phyloP scores from a whole-genome alignment of 2,797 vertebrate genomes.

The Cyprinodon diabolis region DNA sequence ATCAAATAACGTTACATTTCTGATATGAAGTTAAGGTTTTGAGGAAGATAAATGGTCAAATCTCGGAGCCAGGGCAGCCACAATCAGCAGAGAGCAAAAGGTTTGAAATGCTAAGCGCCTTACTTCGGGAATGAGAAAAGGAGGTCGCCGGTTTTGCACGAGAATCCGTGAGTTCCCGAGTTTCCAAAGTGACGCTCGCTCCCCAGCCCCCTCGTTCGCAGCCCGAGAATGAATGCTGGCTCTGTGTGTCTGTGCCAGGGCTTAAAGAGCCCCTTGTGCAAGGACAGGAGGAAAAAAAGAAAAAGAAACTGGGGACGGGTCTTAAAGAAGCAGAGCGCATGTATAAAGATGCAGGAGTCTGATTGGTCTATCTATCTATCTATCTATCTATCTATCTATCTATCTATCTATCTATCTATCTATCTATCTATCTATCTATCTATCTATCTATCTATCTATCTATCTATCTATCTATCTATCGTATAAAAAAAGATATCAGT shows the following conservation, averaged over 20 bases:
- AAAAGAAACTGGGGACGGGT: constrained; percentile 40
- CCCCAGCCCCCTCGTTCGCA: constrained; percentile 77
- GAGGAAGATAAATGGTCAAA: constrained; percentile 4
- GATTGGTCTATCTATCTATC: constrained; percentile 61
- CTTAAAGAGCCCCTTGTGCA: constrained; percentile 86
- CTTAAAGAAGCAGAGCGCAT: constrained; percentile 78
- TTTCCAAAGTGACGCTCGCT: constrained; percentile 78
- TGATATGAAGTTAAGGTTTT: constrained; percentile 6
- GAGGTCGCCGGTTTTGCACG: constrained; percentile 75
- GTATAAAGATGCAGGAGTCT: constrained; percentile 7
- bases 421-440: constrained; percentile 25
- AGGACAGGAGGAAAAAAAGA: constrained; percentile 46
- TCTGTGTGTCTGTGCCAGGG: constrained; percentile 78
- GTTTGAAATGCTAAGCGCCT: constrained; percentile 69
- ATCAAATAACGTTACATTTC: constrained; percentile 12
- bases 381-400: constrained; percentile 25
- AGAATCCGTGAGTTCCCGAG: constrained; percentile 77
- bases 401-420: constrained; percentile 22
- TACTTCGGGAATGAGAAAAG: constrained; percentile 80
- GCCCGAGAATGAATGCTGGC: constrained; percentile 82
- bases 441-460: constrained; percentile 17
- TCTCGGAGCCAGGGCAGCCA: constrained; percentile 29
- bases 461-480: constrained; percentile 12
- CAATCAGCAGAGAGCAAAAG: constrained; percentile 50
- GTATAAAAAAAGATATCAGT: too few relatives aligned